Conservation (phyloP, 2,113 vertebrate genomes). For the Hemiscyllium ocellatum region DNA sequence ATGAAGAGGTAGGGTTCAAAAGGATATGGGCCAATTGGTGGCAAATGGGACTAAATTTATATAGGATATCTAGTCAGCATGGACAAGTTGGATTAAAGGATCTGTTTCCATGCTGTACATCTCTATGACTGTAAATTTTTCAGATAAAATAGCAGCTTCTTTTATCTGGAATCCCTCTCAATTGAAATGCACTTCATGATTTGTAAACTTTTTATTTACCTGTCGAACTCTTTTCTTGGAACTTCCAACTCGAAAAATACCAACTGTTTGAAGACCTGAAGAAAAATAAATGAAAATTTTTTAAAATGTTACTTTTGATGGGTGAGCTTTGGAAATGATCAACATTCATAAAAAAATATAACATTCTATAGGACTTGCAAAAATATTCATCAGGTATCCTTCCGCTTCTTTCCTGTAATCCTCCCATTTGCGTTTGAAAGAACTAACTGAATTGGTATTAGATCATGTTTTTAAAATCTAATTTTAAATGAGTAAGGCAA, state of each 20-base stretch:
- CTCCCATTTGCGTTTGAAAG: not conserved
- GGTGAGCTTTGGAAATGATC: not conserved
- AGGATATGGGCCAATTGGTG: too few species aligned
- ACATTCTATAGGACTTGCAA: not conserved
- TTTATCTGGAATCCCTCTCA: not conserved
- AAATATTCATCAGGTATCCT: not conserved
- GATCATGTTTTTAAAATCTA: not conserved
- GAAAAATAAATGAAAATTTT: not conserved
- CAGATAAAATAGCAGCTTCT: not conserved
- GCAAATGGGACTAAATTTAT: too few species aligned
- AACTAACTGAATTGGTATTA: not conserved
- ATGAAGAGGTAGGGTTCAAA: too few species aligned
- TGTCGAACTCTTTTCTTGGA: constrained; percentile 78
- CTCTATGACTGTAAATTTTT: not conserved
- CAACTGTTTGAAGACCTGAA: constrained; percentile 77
- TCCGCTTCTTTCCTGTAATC: not conserved
- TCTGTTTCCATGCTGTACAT: too few species aligned
- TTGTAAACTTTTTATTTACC: constrained; percentile 50
- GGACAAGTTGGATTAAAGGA: too few species aligned
- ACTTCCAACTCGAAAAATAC: constrained; percentile 82
- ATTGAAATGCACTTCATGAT: not conserved
- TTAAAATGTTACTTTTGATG: not conserved
- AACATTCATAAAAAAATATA: not conserved
- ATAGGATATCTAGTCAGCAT: too few species aligned
- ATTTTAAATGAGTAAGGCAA: not conserved